These are phyloP conservation scores for Sigmodon hispidus DNA, from an alignment of 2,113 vertebrate species.

Conservation along the genomic window DNA sequence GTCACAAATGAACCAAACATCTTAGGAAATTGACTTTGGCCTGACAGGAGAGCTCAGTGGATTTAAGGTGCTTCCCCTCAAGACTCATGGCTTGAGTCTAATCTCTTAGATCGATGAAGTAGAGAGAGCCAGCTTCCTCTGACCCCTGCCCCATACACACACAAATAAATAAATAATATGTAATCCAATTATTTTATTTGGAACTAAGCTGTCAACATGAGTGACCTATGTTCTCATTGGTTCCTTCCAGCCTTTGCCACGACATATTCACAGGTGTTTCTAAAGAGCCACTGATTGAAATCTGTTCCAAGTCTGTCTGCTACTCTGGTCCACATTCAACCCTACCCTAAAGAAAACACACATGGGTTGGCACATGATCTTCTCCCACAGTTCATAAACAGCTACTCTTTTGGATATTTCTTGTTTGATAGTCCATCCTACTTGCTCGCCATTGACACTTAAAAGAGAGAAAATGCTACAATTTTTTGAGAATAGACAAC, in stretches of 20 bases:
- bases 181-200: neutral
- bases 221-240: neutral
- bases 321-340: neutral
- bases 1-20: neutral
- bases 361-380: neutral
- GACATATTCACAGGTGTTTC: neutral
- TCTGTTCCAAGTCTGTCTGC: neutral
- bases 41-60: neutral
- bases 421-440: neutral
- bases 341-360: neutral
- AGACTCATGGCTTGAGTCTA: neutral
- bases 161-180: neutral
- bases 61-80: no score
- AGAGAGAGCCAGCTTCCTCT: neutral
- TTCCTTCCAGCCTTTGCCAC: neutral
- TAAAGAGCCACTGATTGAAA: neutral
- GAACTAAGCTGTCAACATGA: slow-evolving; percentile 1
- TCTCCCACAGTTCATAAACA: neutral
- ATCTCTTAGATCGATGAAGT: neutral
- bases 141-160: neutral
- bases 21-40: neutral
- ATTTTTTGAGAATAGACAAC: neutral
- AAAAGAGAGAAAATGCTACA: neutral
- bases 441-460: neutral
- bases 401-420: neutral